These are phyloP conservation scores for Scaptodrosophila latifasciaeformis DNA, from an alignment of 2,888 invertebrate species.

Conservation along the genomic window DNA sequence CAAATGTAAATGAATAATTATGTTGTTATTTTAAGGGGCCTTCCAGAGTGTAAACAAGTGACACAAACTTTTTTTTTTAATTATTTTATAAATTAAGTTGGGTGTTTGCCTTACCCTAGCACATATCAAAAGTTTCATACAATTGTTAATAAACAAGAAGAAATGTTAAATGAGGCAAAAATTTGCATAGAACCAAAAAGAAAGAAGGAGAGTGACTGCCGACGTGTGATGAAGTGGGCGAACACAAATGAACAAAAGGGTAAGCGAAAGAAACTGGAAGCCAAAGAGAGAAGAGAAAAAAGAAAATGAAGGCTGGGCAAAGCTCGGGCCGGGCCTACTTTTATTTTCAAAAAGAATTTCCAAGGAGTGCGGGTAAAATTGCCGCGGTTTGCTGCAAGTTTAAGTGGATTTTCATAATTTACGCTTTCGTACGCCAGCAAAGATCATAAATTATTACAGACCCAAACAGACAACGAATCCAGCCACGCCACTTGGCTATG, in stretches of 20 bases:
- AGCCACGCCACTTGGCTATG: conserved; percentile 9
- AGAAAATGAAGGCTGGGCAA: background rate
- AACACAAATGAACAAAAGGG: conserved; percentile 38
- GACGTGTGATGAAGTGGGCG: conserved; percentile 1
- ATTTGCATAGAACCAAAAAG: background rate
- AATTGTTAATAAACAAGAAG: background rate
- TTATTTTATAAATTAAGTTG: conserved; percentile 20
- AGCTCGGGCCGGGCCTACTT: conserved; percentile 32
- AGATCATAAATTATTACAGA: conserved; percentile 60
- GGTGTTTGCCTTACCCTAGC: too few relatives aligned
- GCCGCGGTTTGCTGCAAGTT: conserved; percentile 45
- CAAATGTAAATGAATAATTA: conserved; percentile 4
- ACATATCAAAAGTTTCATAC: too few relatives aligned
- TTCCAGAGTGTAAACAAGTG: background rate
- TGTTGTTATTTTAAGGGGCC: too few relatives aligned
- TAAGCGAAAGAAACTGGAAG: conserved; percentile 34
- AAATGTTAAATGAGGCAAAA: background rate
- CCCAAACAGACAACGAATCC: background rate
- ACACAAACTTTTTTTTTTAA: conserved; percentile 22
- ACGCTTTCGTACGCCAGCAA: conserved; percentile 48
- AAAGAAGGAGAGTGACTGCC: background rate
- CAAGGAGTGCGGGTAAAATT: background rate
- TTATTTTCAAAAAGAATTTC: conserved; percentile 50
- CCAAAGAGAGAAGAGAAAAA: conserved; percentile 19
- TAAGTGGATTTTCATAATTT: conserved; percentile 69